Evolutionary conservation across 2,888 invertebrate species (phyloP), one percentile per base, ranked within the genome.

Genomic region (Kuschelorhynchus macadamiae): DNA sequence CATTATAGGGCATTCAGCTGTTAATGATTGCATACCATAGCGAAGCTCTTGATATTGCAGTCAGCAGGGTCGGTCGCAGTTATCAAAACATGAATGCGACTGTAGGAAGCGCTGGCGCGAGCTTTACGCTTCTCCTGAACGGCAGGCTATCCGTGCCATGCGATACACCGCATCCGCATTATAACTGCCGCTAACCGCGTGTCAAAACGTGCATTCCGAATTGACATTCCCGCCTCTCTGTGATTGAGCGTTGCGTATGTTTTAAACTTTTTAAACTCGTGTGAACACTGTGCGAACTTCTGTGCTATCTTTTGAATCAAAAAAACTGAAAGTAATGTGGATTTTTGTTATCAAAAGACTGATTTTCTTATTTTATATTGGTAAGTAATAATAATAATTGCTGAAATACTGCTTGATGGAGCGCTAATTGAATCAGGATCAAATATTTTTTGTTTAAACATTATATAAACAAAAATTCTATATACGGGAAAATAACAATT

Each of bases 81-180:
- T 47, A 57, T 62, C 59, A 63, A 62, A 67, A 63, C 53, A 52
- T 55, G 68, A 68, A 64, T 68, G 71, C 69, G 69, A 71, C 53
- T 67, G 66, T 59, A 68, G 63, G 67, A 68, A 68, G 67, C 67
- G 67, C 67, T 68, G 67, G 67, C 67, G 67, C 67, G 67, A 67
- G 61, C 61, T 62, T 67, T 50, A 50, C 20, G 41, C 41, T 60
- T 36, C 36, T 49, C 47, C 25, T 36, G n/a, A 36, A 65, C 70
- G 68, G 71, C 62, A 69, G 66, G 66, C 61, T 70, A 68, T 70
- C 61, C 69, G 73, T 72, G 74, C 74, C 76, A 78, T 78, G 79
- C 79, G 78, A 79, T 78, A 75, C 77, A 74, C 78, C 76, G 79
- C 79, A 76, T 75, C 78, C 77, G 78, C 78, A 81, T 80, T 81